Evolutionary conservation across 1,140 invertebrate species (phyloP), one percentile per base, ranked within the genome.

Genomic region (Acromyrmex charruanus): DNA sequence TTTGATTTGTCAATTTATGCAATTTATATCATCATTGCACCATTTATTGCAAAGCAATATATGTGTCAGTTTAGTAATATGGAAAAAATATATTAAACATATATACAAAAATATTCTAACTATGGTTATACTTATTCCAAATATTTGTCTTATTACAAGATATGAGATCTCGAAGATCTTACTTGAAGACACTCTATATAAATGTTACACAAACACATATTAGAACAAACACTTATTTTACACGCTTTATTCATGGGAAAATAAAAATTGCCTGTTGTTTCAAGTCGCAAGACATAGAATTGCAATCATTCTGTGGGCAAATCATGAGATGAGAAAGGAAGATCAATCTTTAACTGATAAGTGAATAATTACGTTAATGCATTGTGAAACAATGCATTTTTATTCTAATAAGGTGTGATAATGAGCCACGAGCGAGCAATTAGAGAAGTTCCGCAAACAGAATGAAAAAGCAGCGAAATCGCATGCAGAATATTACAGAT

Each of bases 241-340:
- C 7, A 55, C 53, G 53, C 25, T 82, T 72, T 59, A 18, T 44
- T n/a, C 14, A 59, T 21, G 79, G 10, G 53, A 72, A 58, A 81
- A 71, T 28, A 16, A 58, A 12, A 71, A 81, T 71, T 7, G 35
- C 21, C 18, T 14, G 16, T 2, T 16, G 65, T 71, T 71, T 71
- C 49, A 31, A 81, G 21, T 58, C 65, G 79, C 51, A 21, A 71
- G 21, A 82, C 21, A 82, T 21, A 85, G 59, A 9, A 55, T 31
- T 66, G 49, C 63, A 49, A 68, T 69, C 16, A 18, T 35, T 53
- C 51, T 35, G 31, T 69, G 66, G 14, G 44, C 66, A 69, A 81
- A 69, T 68, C n/a, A 68, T 74, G 66, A 82, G 80, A 82, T 82
- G 68, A 71, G 69, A 84, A 80, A 80, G 65, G 51, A 31, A 59